Conservation (phyloP, 2,113 vertebrate genomes). For the Mobula hypostoma region DNA sequence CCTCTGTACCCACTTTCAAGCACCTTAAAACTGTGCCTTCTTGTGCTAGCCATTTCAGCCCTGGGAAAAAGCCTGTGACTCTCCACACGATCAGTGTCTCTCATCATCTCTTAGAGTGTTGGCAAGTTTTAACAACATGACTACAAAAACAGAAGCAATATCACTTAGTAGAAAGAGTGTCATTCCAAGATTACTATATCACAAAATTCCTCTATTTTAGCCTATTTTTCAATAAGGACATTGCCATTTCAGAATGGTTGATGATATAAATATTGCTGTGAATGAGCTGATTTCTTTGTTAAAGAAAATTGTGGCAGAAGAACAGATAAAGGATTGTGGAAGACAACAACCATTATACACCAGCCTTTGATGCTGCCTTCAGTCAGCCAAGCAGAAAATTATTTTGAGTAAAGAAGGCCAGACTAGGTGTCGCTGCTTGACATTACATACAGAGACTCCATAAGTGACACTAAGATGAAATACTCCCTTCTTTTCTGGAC, state of each 20-base stretch:
- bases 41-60: too few species aligned
- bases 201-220: not conserved
- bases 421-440: not conserved
- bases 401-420: slow-evolving; percentile 7
- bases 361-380: not conserved
- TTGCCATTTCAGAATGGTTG: not conserved
- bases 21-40: too few species aligned
- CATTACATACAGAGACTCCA: not conserved
- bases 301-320: not conserved
- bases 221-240: not conserved
- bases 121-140: too few species aligned
- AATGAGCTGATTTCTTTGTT: not conserved
- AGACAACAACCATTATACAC: not conserved
- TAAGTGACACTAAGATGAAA: slow-evolving; percentile 21
- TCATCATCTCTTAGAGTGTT: too few species aligned
- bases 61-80: too few species aligned
- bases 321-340: not conserved
- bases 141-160: too few species aligned
- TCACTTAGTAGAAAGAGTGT: not conserved
- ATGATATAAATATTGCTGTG: not conserved
- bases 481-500: slow-evolving; percentile 4
- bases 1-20: too few species aligned
- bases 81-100: too few species aligned
- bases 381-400: slow-evolving; percentile 21
- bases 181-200: not conserved